Conservation (phyloP, 2,888 invertebrate genomes). For the Cantharis nigra region DNA sequence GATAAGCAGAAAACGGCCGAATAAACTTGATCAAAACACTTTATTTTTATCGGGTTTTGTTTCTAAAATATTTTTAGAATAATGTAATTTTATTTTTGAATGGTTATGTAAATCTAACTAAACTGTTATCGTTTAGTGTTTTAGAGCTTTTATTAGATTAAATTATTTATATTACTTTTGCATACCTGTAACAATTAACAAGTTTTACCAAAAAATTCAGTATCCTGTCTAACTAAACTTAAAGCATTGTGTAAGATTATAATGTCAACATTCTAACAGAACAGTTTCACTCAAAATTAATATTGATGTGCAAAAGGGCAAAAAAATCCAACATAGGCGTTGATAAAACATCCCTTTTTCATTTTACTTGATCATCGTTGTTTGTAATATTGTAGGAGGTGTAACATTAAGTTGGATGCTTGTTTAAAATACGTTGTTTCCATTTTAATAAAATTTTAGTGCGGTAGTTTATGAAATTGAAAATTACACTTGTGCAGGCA, state of each 20-base stretch:
- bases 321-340: background rate
- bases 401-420: background rate
- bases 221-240: too few species aligned
- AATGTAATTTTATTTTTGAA: constrained; percentile 13
- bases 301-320: background rate
- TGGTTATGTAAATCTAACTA: background rate
- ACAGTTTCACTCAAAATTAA: background rate
- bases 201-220: background rate
- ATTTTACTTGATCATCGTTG: background rate
- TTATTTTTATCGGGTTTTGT: constrained; percentile 29
- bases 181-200: background rate
- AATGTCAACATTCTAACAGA: background rate
- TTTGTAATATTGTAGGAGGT: background rate
- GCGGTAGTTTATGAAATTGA: constrained; percentile 1
- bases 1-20: constrained; percentile 25
- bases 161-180: background rate
- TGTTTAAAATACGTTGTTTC: background rate
- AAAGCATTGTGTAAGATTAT: background rate
- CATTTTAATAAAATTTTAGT: constrained; percentile 3
- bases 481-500: background rate
- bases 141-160: background rate
- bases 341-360: background rate
- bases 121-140: background rate
- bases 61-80: constrained; percentile 7
- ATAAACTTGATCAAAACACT: constrained; percentile 31